phyloP scores from a whole-genome alignment of 2,797 vertebrate species.

The Intellagama lesueurii region DNA sequence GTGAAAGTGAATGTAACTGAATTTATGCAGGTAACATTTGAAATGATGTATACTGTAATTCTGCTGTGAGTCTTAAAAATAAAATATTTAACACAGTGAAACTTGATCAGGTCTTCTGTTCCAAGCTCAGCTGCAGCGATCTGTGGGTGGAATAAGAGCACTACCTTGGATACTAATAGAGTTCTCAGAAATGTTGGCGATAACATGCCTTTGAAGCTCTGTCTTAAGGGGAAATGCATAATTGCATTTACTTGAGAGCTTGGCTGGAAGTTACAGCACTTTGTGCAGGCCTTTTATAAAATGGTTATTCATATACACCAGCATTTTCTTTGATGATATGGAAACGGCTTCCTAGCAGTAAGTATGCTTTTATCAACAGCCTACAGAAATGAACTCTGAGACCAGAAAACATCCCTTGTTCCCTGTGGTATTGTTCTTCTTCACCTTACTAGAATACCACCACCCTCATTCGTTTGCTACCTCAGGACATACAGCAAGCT shows the following conservation, averaged over 20 bases:
- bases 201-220: not conserved
- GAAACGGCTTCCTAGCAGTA: not conserved
- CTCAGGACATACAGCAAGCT: not conserved
- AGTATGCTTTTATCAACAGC: not conserved
- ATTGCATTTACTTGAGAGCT: not conserved
- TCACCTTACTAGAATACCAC: too few relatives aligned
- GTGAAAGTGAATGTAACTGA: conserved; percentile 66
- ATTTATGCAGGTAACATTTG: conserved; percentile 62
- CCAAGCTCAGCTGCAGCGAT: fast-evolving
- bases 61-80: conserved; percentile 48
- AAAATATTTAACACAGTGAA: conserved; percentile 45
- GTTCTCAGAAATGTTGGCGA: conserved; percentile 24
- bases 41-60: conserved; percentile 41
- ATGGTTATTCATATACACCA: not conserved
- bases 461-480: too few relatives aligned
- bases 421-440: not conserved
- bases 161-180: conserved; percentile 9
- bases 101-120: conserved; percentile 29
- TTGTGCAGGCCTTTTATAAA: not conserved
- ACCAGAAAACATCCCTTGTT: not conserved
- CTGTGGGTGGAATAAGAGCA: not conserved
- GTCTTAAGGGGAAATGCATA: not conserved
- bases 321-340: not conserved
- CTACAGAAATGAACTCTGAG: not conserved
- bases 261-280: not conserved